Evolutionary conservation across 2,113 vertebrate species (phyloP).

Genomic region (Platysternon megacephalum): DNA sequence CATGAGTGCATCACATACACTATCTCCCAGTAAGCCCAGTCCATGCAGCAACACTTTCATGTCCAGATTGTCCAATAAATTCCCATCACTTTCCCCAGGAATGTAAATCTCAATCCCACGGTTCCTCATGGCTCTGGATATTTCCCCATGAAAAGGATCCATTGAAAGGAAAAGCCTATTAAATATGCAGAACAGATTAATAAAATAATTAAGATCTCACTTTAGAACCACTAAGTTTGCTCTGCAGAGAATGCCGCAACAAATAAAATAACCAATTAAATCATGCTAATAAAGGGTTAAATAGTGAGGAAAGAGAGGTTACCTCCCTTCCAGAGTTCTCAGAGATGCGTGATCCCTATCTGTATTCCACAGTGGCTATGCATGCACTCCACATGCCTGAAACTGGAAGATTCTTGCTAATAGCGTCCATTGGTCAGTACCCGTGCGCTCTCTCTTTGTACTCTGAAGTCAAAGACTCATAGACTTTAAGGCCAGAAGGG

Average conservation of each 20-base stretch:
- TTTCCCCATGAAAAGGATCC: conserved; percentile 95
- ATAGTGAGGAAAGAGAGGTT: background rate
- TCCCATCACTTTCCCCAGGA: conserved; percentile 85
- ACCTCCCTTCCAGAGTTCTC: background rate
- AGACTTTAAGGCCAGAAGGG: too few species aligned
- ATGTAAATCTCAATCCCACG: conserved; percentile 94
- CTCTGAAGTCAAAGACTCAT: too few species aligned
- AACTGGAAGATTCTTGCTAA: background rate
- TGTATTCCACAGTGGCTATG: background rate
- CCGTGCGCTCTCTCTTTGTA: too few species aligned
- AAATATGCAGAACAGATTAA: background rate
- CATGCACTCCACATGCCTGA: background rate
- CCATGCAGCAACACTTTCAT: conserved; percentile 90
- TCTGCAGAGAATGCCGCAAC: background rate
- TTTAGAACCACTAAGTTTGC: background rate
- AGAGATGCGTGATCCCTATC: background rate
- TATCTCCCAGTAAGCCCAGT: conserved; percentile 88
- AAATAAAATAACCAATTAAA: background rate
- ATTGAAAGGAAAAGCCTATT: conserved; percentile 94
- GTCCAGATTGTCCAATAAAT: conserved; percentile 83
- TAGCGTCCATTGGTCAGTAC: too few species aligned
- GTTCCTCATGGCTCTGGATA: conserved; percentile 98
- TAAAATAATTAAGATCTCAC: background rate
- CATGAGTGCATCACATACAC: conserved; percentile 87
- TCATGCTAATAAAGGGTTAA: background rate